Base-by-base conservation (phyloP, 92 coral and sea anemone genomes). In the Micromussa lordhowensis region DNA sequence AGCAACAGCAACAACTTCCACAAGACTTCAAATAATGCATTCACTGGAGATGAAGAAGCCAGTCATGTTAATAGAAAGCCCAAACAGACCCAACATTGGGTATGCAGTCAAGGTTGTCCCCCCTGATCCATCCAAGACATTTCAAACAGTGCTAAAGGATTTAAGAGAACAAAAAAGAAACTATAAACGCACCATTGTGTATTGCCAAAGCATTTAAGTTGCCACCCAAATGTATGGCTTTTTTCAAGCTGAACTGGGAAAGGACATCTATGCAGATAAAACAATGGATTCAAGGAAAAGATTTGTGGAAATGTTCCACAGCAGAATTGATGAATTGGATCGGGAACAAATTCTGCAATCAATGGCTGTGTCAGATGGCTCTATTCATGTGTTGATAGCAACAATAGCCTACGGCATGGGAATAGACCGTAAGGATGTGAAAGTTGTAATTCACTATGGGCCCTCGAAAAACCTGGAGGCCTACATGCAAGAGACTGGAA, bases 351-450 rank as follows among this genome's bases (percentile, higher is more conserved):
- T 92, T 38, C 35, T 90, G 32, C 30, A 86, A 68, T 77, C 85
- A n/a, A 79, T 90, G 71, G 57, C 77, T 0, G 68, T 30, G 11
- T 18, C 35, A 66, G 4, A 57, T 54, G 95, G 88, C 59, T 48
- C 54, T 0, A 38, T 93, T 14, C 69, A 85, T 18, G 86, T 93
- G 10, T 21, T 90, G 31, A 78, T 90, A 35, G 91, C 90, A 16
- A 93, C 93, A 35, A 90, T 93, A 58, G 93, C 95, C 29, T 90
- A 87, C 80, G 89, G 90, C 5, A 93, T 90, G 95, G 91, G 88
- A 14, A 87, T 90, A 40, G 83, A 93, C 26, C 90, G 95, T 36
- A 79, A 87, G 70, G 77, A 77, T 7, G 95, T 90, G 0, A 87
- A 61, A 44, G 59, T 84, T 1, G 80, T 93, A 2, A 5, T 93